These are phyloP conservation scores for Syrista parreyssii DNA, from an alignment of 2,888 invertebrate genomes.

Conservation along the genomic window DNA sequence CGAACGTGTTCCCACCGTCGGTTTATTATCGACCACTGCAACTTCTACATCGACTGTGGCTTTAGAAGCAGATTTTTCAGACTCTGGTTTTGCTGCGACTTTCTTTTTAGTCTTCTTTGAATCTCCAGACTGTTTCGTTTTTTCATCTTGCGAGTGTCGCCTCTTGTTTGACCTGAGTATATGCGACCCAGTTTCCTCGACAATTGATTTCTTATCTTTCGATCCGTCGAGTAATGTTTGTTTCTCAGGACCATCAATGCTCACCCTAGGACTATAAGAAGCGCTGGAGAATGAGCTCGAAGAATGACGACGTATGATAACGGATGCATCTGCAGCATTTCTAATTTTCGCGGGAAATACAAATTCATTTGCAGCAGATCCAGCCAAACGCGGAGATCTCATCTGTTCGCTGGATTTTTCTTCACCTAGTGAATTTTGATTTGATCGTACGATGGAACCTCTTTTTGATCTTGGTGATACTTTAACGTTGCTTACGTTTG, in stretches of 20 bases:
- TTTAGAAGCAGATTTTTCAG: conserved; percentile 21
- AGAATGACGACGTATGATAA: conserved; percentile 85
- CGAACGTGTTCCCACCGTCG: conserved; percentile 22
- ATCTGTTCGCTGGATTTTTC: conserved; percentile 35
- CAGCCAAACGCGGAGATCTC: conserved; percentile 44
- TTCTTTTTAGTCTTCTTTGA: conserved; percentile 46
- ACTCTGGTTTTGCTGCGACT: conserved; percentile 8
- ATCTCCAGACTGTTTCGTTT: conserved; percentile 21
- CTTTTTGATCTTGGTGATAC: conserved; percentile 68
- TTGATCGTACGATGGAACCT: conserved; percentile 40
- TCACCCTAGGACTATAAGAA: conserved; percentile 74
- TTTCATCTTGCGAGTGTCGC: conserved; percentile 48
- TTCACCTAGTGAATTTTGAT: conserved; percentile 27
- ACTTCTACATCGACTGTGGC: conserved; percentile 8
- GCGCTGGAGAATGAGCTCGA: conserved; percentile 85
- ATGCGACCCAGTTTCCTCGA: conserved; percentile 44
- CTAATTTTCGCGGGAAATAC: conserved; percentile 57
- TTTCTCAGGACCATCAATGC: conserved; percentile 52
- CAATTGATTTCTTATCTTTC: conserved; percentile 6
- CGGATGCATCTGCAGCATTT: conserved; percentile 78
- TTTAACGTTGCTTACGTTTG: conserved; percentile 68
- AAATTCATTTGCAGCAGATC: conserved; percentile 47
- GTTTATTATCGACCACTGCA: conserved; percentile 21
- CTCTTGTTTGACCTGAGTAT: conserved; percentile 46
- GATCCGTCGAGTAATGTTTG: conserved; percentile 33